Evolutionary conservation across 2,888 invertebrate species (phyloP).

Genomic region (Acanthoscelides obtectus): DNA sequence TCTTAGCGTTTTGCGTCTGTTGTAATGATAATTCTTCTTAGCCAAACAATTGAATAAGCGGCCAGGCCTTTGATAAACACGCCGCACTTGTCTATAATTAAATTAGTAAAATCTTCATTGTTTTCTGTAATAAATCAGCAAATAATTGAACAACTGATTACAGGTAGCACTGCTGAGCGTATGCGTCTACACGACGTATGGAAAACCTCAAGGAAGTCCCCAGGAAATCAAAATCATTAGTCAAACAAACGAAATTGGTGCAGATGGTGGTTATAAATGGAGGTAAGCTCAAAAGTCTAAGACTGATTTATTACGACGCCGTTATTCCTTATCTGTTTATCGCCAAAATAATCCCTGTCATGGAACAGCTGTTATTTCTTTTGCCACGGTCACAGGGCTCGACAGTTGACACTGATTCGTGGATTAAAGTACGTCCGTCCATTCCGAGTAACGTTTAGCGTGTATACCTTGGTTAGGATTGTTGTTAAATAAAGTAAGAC

Average conservation of each 20-base stretch:
- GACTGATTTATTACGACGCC: neutral
- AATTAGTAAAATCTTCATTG: neutral
- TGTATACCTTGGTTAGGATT: too few species aligned
- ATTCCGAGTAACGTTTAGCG: too few species aligned
- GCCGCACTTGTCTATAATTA: neutral
- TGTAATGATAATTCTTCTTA: neutral
- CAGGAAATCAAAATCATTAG: conserved; percentile 60
- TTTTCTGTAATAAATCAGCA: too few species aligned
- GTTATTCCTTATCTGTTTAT: neutral
- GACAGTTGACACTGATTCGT: too few species aligned
- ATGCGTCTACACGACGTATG: conserved; percentile 32
- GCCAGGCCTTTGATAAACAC: neutral
- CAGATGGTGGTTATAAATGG: conserved; percentile 68
- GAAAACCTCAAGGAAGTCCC: conserved; percentile 56
- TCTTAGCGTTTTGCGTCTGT: neutral
- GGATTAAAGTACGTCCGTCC: too few species aligned
- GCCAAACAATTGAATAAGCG: neutral
- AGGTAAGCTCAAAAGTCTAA: conserved; percentile 59
- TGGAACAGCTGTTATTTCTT: too few species aligned
- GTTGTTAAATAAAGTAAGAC: too few species aligned
- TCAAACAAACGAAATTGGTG: conserved; percentile 66
- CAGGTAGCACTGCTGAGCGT: conserved; percentile 10
- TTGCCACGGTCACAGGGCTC: too few species aligned
- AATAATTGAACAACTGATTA: neutral
- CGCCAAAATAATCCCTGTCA: neutral